Percentiles rank a stretch among this genome's conserved stretches.
These are phyloP conservation scores for Hippocampus comes DNA, from an alignment of 2,113 vertebrate genomes.

Conservation along the genomic window DNA sequence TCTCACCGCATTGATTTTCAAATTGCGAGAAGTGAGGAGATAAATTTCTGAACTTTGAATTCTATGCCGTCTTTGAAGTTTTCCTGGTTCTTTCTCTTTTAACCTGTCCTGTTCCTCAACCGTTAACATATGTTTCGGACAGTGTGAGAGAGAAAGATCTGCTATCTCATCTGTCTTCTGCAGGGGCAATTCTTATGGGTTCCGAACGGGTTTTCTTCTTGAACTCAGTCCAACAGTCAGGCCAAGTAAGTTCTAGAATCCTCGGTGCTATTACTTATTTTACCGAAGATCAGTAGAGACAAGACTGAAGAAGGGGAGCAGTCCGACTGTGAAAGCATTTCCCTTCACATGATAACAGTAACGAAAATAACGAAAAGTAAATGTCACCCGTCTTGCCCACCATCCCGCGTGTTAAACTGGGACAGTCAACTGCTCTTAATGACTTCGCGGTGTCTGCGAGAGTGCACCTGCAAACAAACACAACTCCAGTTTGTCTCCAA, in stretches of 20 bases:
- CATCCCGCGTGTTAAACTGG: conserved; percentile 27
- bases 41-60: conserved; percentile 56
- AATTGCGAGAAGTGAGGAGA: conserved; percentile 44
- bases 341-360: conserved; percentile 6
- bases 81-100: conserved; percentile 36
- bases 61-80: conserved; percentile 58
- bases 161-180: conserved; percentile 13
- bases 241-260: no score
- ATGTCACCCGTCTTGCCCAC: conserved; percentile 8
- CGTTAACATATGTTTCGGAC: conserved; percentile 8
- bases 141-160: neutral
- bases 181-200: neutral
- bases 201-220: neutral
- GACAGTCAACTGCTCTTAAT: conserved; percentile 25
- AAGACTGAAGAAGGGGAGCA: neutral
- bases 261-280: neutral
- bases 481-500: conserved; percentile 17
- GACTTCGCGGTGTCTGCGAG: conserved; percentile 14
- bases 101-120: conserved; percentile 24
- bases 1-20: conserved; percentile 42
- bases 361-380: conserved; percentile 8
- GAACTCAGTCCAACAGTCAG: neutral
- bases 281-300: neutral
- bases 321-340: conserved; percentile 11
- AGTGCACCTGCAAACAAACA: conserved; percentile 34